Percentiles rank a stretch among this genome's conserved stretches.
These are phyloP conservation scores for Biston betularia DNA, from an alignment of 2,888 invertebrate species.

Conservation along the genomic window DNA sequence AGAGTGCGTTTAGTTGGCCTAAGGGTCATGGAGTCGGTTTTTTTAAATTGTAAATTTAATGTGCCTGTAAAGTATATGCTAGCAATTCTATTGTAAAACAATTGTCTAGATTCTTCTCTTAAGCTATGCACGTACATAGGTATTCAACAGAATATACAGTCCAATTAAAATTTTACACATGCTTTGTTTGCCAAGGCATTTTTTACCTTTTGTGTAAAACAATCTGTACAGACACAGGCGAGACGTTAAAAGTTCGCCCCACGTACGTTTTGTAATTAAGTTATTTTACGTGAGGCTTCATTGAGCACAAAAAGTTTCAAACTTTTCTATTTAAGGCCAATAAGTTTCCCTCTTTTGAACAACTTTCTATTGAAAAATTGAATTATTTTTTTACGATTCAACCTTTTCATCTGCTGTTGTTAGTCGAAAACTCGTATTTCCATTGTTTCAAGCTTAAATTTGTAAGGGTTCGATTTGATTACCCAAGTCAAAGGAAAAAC, in stretches of 20 bases:
- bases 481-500: conserved; percentile 4
- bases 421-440: conserved; percentile 4
- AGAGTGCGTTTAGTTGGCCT: too few species aligned
- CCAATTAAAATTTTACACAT: conserved; percentile 15
- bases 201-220: conserved; percentile 17
- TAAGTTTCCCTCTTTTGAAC: conserved; percentile 4
- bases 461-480: conserved; percentile 9
- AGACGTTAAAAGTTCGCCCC: conserved; percentile 6
- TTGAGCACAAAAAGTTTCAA: conserved; percentile 14
- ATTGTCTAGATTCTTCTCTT: conserved; percentile 2
- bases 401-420: background rate
- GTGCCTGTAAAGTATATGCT: too few species aligned
- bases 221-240: background rate
- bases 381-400: background rate
- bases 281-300: conserved; percentile 14
- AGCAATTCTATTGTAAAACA: background rate
- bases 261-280: conserved; percentile 17
- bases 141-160: conserved; percentile 9
- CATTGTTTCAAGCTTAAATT: conserved; percentile 5
- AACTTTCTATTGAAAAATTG: conserved; percentile 5
- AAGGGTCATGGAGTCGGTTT: too few species aligned
- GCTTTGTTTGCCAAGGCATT: conserved; percentile 10
- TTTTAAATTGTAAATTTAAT: too few species aligned
- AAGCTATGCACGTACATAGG: background rate
- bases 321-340: conserved; percentile 9